Evolutionary conservation across 2,797 vertebrate genomes (phyloP), one percentile per base, ranked within the genome.

Genomic region (Coranthus polyacanthus): DNA sequence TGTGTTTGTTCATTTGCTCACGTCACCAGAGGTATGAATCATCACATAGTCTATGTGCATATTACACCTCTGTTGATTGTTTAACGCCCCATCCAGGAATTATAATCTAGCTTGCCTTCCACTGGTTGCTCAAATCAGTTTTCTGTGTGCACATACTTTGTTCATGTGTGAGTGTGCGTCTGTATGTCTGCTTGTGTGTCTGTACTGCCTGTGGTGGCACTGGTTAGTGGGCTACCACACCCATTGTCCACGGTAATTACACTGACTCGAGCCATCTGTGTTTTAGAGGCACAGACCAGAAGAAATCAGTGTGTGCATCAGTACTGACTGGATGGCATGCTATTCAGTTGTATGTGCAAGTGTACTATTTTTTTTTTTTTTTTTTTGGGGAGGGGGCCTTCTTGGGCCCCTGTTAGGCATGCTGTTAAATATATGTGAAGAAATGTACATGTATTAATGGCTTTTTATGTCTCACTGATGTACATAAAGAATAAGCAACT

Each of bases 221-320:
- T 85, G 84, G 85, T 88, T 87, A 87, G 86, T 83, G 88, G 84
- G 77, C 75, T 84, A 90, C 89, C 88, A 88, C 89, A 91, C 90
- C 91, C 87, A 89, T 87, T 88, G 87, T 89, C 87, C 83, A 86
- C 12, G 65, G 78, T 91, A 92, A 92, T 92, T 90, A 89, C 84
- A 80, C 74, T 76, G 88, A 88, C 77, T 83, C 49, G 60, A 85
- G 89, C 90, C 88, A 90, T 92, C 88, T 92, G 88, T 82, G 88
- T 88, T 75, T 72, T 20, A 65, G 79, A 60, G 52, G 75, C 64
- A 49, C 62, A 82, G 59, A 83, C 64, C 65, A 84, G 78, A 68
- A 74, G 74, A 84, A 83, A 76, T 57, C 29, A 13, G 63, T 67
- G 71, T 67, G 71, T 60, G 69, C 62, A 38, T 70, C 41, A 41